Base-by-base conservation (phyloP, 2,797 vertebrate species). In the Cuculus canorus region DNA sequence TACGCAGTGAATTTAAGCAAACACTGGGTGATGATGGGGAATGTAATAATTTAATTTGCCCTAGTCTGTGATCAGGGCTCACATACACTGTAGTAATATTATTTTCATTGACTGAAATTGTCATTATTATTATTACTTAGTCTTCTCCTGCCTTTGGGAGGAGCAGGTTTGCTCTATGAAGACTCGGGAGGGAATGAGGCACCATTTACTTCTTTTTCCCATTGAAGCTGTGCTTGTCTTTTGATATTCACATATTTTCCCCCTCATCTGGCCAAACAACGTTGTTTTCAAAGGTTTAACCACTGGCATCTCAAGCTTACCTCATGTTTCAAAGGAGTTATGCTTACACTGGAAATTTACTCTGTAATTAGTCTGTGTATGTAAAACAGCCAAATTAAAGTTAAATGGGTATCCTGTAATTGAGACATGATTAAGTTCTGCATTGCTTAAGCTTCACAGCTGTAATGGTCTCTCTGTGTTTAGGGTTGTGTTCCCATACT, bases 1-100 rank as follows among this genome's bases (percentile, higher is more conserved):
- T 88, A 82, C 91, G 54, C 87, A 90, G 77, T 64, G 82, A 78
- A 90, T 91, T 96, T 92, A 95, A 90, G 83, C 45, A 93, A 90
- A 92, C 75, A 71, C 18, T 23, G 25, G 25, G 90, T 80, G 82
- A 95, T 92, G 91, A 93, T 4, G 2, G 66, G 52, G 66, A 88
- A 73, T 59, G 53, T 64, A 88, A 56, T 35, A 47, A 90, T 88
- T 69, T 83, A 76, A 84, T 78, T 77, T 73, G 45, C 50, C 32
- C 41, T 61, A 23, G 77, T 57, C 94, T 88, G 53, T 13, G 35
- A 88, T 91, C 59, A 45, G 50, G 73, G 18, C 45, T 76, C 45
- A 47, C 66, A 71, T 61, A 25, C 14, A 27, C 52, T 82, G 65
- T 24, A 47, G 52, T 57, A 88, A 88, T 64, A 73, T 0, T 86